Conservation (phyloP, 2,888 invertebrate genomes). For the Lamproptera curius region DNA sequence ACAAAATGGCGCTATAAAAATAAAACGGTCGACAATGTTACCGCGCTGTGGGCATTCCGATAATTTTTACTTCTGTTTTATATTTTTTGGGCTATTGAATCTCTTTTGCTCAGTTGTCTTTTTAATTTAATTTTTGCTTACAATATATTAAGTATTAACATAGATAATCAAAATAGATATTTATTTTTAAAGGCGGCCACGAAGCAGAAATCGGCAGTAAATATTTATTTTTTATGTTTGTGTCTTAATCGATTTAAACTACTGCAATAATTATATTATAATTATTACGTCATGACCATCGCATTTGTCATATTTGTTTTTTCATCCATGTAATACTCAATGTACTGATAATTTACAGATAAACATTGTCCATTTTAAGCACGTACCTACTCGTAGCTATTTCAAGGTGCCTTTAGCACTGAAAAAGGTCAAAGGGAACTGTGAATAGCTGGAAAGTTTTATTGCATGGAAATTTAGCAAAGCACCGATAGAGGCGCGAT, state of each 20-base stretch:
- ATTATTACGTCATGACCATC: too few relatives aligned
- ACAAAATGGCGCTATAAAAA: conserved; percentile 47
- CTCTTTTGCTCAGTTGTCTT: neutral
- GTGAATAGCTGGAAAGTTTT: conserved; percentile 19
- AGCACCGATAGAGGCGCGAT: conserved; percentile 14
- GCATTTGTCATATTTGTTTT: too few relatives aligned
- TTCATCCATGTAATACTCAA: too few relatives aligned
- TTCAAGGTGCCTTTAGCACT: too few relatives aligned
- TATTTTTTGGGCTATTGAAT: neutral
- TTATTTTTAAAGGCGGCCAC: too few relatives aligned
- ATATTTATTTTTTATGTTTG: too few relatives aligned
- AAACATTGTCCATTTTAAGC: neutral
- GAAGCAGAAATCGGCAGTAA: too few relatives aligned
- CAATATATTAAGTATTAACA: too few relatives aligned
- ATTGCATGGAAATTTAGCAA: conserved; percentile 15
- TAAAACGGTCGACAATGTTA: conserved; percentile 36
- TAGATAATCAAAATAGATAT: too few relatives aligned
- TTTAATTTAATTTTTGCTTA: neutral
- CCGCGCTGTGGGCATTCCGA: conserved; percentile 5
- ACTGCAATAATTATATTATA: too few relatives aligned
- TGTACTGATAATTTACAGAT: too few relatives aligned
- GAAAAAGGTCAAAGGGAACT: neutral
- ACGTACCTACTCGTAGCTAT: conserved; percentile 1
- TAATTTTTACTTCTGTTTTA: conserved; percentile 3
- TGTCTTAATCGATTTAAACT: too few relatives aligned